Conservation (phyloP, 2,797 vertebrate species). For the Poecilia velifera region DNA sequence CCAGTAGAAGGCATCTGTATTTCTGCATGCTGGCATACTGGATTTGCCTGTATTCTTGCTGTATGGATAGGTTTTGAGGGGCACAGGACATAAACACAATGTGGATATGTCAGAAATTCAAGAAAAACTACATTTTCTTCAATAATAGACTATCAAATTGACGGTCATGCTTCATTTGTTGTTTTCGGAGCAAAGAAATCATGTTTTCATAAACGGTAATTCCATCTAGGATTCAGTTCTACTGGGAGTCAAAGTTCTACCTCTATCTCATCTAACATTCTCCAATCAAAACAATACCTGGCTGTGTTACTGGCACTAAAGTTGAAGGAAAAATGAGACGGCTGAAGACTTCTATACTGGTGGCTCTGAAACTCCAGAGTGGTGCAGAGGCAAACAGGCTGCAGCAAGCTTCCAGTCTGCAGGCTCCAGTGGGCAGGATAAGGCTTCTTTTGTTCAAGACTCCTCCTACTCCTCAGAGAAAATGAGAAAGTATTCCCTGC, state of each 20-base stretch:
- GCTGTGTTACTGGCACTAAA: slow-evolving; percentile 23
- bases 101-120: not conserved
- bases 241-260: not conserved
- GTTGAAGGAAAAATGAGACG: slow-evolving; percentile 45
- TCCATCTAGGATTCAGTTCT: not conserved
- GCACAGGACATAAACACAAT: not conserved
- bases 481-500: slow-evolving; percentile 89
- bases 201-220: not conserved
- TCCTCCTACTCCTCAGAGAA: slow-evolving; percentile 86
- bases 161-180: not conserved
- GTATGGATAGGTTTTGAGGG: not conserved
- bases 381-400: slow-evolving; percentile 78
- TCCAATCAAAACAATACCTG: slow-evolving; percentile 20
- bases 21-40: slow-evolving; percentile 25
- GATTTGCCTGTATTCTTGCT: slow-evolving; percentile 2
- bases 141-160: slow-evolving; percentile 3
- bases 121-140: not conserved
- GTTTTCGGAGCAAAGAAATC: not conserved
- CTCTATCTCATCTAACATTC: not conserved
- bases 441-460: slow-evolving; percentile 89
- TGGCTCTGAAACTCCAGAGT: slow-evolving; percentile 78
- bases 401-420: slow-evolving; percentile 82
- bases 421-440: slow-evolving; percentile 86
- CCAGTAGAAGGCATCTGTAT: slow-evolving; percentile 68
- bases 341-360: slow-evolving; percentile 59